Evolutionary conservation across 1,140 invertebrate species (phyloP), one percentile per base, ranked within the genome.

Genomic region (Heliconius hewitsoni): DNA sequence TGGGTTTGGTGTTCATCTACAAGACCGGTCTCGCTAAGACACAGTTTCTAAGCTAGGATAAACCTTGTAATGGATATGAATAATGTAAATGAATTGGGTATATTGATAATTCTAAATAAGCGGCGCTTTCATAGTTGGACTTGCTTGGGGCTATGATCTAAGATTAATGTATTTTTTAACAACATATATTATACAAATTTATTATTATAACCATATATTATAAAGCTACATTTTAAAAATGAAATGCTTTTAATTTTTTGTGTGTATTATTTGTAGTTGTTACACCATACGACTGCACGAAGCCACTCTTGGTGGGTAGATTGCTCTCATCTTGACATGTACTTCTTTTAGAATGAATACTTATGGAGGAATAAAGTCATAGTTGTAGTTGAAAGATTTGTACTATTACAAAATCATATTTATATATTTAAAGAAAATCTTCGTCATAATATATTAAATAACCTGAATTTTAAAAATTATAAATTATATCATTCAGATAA

Each of bases 241-340:
- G 23, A 3, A 23, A 23, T 23, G 9, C 19, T 60, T 60, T 23
- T 23, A 9, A 23, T 60, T 60, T n/a, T 27, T 11, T 60, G 55
- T 60, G 55, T 60, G 19, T 23, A n/a, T 11, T 66, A 66, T 66
- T 9, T 57, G 55, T 57, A 18, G 55, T 57, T 57, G n/a, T 57
- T 66, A 66, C 60, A 66, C 11, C 60, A 30, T 66, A 66, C 23
- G 27, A 66, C 60, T 66, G 27, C 60, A 66, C 60, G 60, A 30
- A 66, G 1, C 60, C 11, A 6, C 60, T 27, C 60, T 66, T 66
- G 60, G 60, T 23, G 60, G 23, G 60, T 66, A 66, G 60, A 66
- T 66, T 66, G 60, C 60, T 66, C 60, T 66, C 60, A 66, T 66
- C 60, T 66, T 30, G 60, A 66, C 60, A 30, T 66, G 27, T 27